Conservation (phyloP, 2,888 invertebrate species). For the Lepidonotus clava region DNA sequence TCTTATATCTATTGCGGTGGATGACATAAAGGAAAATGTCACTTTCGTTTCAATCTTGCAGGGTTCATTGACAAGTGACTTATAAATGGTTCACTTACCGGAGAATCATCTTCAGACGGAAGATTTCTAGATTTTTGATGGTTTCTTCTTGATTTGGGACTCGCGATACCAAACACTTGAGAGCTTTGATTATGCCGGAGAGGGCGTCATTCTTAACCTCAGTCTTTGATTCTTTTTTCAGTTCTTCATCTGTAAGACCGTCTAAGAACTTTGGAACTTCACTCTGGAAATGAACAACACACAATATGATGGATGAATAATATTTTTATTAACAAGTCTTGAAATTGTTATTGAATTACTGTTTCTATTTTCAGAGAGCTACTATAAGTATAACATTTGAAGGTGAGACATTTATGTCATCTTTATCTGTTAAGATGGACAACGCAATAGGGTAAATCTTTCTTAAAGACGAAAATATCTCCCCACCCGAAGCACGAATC, state of each 20-base stretch:
- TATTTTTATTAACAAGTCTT: no score
- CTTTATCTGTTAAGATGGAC: no score
- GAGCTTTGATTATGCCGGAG: slow-evolving; percentile 94
- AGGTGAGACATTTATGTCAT: neutral
- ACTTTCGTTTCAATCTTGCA: no score
- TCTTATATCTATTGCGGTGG: no score
- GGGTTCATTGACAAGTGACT: no score
- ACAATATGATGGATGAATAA: neutral
- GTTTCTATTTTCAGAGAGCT: no score
- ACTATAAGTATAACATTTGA: no score
- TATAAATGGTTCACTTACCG: slow-evolving; percentile 71
- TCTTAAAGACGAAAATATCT: no score
- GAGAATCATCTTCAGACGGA: slow-evolving; percentile 97
- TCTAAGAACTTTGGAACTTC: slow-evolving; percentile 84
- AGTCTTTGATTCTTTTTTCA: slow-evolving; percentile 96
- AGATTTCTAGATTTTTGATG: slow-evolving; percentile 92
- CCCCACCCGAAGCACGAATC: no score
- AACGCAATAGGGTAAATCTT: no score
- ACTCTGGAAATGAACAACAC: slow-evolving; percentile 84
- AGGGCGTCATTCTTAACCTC: slow-evolving; percentile 97
- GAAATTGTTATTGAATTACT: no score
- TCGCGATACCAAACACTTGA: slow-evolving; percentile 92
- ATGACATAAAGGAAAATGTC: no score
- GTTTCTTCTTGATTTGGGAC: slow-evolving; percentile 87
- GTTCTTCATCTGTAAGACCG: slow-evolving; percentile 95